Conservation (phyloP, 1,140 invertebrate genomes). For the Conus betulinus region DNA sequence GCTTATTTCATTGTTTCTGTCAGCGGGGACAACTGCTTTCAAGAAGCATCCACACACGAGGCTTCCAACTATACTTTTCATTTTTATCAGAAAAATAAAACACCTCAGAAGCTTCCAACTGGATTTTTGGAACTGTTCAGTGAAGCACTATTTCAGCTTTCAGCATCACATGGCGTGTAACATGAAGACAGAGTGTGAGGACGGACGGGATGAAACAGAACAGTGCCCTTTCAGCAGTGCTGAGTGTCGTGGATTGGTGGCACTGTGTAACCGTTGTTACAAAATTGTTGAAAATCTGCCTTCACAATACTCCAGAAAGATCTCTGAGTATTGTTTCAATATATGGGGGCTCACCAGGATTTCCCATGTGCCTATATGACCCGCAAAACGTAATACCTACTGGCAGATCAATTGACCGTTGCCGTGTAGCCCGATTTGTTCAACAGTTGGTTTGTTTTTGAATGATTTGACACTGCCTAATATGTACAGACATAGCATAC, state of each 20-base stretch:
- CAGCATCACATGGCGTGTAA: no score
- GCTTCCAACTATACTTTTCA: no score
- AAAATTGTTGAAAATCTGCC: background rate
- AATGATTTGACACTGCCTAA: background rate
- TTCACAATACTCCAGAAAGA: background rate
- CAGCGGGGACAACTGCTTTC: no score
- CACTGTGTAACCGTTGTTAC: background rate
- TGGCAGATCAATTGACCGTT: background rate
- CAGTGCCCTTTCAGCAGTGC: background rate
- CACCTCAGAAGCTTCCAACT: no score
- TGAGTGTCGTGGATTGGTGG: background rate
- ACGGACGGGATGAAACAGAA: background rate
- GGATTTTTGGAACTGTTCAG: no score
- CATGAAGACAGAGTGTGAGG: no score
- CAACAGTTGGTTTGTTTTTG: background rate
- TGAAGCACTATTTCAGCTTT: no score
- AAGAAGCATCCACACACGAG: no score
- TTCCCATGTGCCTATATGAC: background rate
- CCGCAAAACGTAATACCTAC: background rate
- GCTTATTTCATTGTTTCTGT: no score
- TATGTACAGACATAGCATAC: background rate
- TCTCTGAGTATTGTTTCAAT: background rate
- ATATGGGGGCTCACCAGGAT: background rate
- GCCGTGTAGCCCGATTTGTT: background rate
- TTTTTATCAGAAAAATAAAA: no score